Conservation (phyloP, 2,888 invertebrate species). For the Dendrolimus houi region DNA sequence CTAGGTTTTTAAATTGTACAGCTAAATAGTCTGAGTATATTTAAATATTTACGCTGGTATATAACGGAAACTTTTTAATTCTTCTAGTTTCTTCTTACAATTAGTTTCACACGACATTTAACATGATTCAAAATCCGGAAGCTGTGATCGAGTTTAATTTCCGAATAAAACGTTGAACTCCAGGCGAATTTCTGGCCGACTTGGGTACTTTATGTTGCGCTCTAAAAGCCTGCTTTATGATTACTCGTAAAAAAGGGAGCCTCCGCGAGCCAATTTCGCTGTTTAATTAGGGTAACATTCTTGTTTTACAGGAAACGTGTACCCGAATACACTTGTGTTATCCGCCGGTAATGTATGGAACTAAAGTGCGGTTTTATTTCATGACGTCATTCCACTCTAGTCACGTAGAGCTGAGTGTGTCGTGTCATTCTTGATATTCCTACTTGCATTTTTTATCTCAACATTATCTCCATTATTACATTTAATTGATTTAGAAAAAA, state of each 20-base stretch:
- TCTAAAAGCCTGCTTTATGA: constrained; percentile 63
- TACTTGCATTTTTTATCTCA: too few relatives aligned
- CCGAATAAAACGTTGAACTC: constrained; percentile 40
- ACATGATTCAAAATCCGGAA: constrained; percentile 33
- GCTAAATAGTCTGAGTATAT: too few relatives aligned
- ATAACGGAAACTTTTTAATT: too few relatives aligned
- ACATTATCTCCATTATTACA: too few relatives aligned
- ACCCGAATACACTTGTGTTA: background rate
- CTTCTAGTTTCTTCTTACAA: constrained; percentile 1
- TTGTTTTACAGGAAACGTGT: constrained; percentile 38
- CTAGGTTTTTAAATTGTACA: too few relatives aligned
- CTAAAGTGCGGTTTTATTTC: background rate
- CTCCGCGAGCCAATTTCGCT: constrained; percentile 54
- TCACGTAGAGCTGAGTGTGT: too few relatives aligned
- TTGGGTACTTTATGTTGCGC: constrained; percentile 50
- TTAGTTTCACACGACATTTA: constrained; percentile 24
- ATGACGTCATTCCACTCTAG: background rate
- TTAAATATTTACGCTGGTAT: too few relatives aligned
- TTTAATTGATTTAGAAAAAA: too few relatives aligned
- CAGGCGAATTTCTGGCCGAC: constrained; percentile 44
- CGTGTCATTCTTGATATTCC: too few relatives aligned
- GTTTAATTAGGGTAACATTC: constrained; percentile 61
- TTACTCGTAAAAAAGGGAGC: constrained; percentile 58
- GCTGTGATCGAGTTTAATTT: constrained; percentile 44
- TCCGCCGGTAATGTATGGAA: background rate